Percentiles rank a stretch among this genome's conserved stretches.
Conservation (phyloP, 1,140 invertebrate species). For the Potamilus streckersoni region DNA sequence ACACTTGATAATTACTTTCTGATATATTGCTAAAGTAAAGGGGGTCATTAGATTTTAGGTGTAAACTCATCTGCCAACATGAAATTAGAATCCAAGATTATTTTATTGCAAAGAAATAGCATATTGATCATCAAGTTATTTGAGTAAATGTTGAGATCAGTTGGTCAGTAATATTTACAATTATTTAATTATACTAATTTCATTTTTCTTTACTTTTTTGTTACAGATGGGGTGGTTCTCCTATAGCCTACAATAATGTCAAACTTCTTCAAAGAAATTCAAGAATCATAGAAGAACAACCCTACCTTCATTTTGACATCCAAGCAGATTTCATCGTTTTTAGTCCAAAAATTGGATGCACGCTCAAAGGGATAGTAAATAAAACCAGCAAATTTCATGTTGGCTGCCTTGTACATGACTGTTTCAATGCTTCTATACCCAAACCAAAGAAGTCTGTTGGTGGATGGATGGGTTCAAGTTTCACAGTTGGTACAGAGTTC, state of each 20-base stretch:
- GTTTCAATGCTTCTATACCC: conserved; percentile 52
- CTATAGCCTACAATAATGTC: conserved; percentile 48
- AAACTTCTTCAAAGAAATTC: conserved; percentile 35
- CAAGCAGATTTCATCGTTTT: conserved; percentile 53
- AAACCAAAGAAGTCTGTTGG: conserved; percentile 3
- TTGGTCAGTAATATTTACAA: no score
- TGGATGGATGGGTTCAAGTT: conserved; percentile 2
- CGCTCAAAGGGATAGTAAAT: conserved; percentile 44
- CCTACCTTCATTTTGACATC: conserved; percentile 51
- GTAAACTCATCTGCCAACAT: no score
- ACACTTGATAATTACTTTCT: no score
- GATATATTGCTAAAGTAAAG: no score
- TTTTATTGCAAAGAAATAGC: no score
- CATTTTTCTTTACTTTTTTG: not conserved
- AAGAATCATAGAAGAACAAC: conserved; percentile 43
- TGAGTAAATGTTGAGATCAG: no score
- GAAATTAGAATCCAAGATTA: no score
- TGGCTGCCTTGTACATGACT: conserved; percentile 50
- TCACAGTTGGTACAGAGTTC: conserved; percentile 31
- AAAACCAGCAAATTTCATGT: conserved; percentile 50
- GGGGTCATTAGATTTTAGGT: no score
- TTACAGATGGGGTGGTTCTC: conserved; percentile 41
- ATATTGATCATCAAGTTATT: no score
- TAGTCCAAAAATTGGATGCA: conserved; percentile 40
- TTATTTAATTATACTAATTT: no score